These are phyloP conservation scores for Chiroxiphia lanceolata DNA, from an alignment of 2,797 vertebrate genomes.

Conservation along the genomic window DNA sequence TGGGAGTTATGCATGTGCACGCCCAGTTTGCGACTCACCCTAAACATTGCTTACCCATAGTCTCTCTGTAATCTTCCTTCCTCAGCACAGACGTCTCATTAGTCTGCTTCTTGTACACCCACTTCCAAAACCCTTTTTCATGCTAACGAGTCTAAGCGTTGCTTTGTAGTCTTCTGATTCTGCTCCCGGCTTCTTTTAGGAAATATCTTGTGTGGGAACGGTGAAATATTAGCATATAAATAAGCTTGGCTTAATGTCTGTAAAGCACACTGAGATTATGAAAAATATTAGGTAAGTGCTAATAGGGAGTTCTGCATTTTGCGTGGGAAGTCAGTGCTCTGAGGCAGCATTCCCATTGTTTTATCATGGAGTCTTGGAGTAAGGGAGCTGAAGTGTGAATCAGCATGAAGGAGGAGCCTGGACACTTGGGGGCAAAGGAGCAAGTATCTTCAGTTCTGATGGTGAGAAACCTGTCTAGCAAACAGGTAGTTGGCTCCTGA, in stretches of 20 bases:
- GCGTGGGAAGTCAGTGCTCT: slow-evolving; percentile 23
- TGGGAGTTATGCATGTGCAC: slow-evolving; percentile 54
- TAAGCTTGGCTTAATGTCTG: slow-evolving; percentile 57
- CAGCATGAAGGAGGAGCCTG: slow-evolving; percentile 28
- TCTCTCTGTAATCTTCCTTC: slow-evolving; percentile 59
- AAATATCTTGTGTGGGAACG: slow-evolving; percentile 59
- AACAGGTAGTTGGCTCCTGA: neutral
- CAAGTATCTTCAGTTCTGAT: neutral
- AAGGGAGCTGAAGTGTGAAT: neutral
- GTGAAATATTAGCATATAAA: slow-evolving; percentile 64
- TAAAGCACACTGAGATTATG: slow-evolving; percentile 54
- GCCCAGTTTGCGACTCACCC: slow-evolving; percentile 53
- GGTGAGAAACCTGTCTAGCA: slow-evolving; percentile 23
- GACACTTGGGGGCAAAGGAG: neutral
- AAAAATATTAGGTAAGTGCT: slow-evolving; percentile 46
- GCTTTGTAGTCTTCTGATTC: slow-evolving; percentile 65
- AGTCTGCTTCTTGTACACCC: slow-evolving; percentile 60
- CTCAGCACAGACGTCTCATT: slow-evolving; percentile 58
- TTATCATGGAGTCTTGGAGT: neutral
- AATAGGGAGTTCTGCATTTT: slow-evolving; percentile 36
- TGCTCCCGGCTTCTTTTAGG: slow-evolving; percentile 58
- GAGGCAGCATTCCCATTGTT: slow-evolving; percentile 25
- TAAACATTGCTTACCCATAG: slow-evolving; percentile 46
- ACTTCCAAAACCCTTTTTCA: slow-evolving; percentile 66
- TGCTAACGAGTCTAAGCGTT: slow-evolving; percentile 60